Evolutionary conservation across 2,888 invertebrate species (phyloP), one percentile per base, ranked within the genome.

Genomic region (Mythimna pallens): DNA sequence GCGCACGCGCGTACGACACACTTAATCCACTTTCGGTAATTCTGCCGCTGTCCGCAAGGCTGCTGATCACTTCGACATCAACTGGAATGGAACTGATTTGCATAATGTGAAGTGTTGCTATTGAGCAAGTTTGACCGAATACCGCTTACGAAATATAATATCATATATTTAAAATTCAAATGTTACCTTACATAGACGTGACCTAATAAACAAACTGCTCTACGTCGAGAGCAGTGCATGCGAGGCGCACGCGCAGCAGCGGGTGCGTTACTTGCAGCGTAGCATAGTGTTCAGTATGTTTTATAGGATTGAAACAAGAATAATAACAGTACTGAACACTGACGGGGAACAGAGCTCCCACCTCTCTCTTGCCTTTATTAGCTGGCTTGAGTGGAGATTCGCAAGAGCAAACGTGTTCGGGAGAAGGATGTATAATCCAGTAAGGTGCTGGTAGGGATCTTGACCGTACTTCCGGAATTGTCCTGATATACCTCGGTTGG

Each of bases 91-190:
- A 63, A 69, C 71, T 57, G 30, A 82, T 86, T 85, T 75, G 76
- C 86, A 84, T 85, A 85, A 82, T 81, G 65, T 80, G 34, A 63
- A 81, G 65, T 71, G 63, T 57, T 57, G 55, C 50, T 69, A 67
- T 86, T 85, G 72, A 77, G 84, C 78, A 82, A 85, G 72, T 65
- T 40, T 67, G 70, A 72, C 70, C 78, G 70, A n/a, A n/a, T n/a
- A n/a, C n/a, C 73, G 73, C 69, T 85, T 86, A 73, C 78, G 55
- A 84, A 86, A 86, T 78, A 70, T 82, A 43, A 86, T 85, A 75
- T 84, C 67, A 62, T 65, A 64, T 30, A 77, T 77, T 85, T 80
- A 61, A 80, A 70, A 74, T 83, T 65, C 63, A 80, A 75, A 82
- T 73, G 67, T 70, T 73, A 71, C 73, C 79, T 73, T 73, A 75